Base-by-base conservation (phyloP, 2,113 vertebrate species). In the Strix uralensis region DNA sequence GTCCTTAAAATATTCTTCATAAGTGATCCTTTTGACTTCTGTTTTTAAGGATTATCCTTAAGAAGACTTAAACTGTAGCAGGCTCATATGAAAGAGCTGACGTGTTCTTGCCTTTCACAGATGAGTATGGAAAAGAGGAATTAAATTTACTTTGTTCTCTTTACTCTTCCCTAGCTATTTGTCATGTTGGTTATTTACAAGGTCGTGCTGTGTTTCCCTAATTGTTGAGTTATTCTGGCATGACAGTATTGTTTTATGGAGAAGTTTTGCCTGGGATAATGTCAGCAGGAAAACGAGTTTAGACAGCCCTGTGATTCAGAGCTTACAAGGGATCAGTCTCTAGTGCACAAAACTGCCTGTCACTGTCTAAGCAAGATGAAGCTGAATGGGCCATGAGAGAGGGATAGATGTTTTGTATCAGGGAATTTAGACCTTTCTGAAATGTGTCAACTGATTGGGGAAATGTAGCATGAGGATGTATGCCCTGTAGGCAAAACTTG, bases 201-300 rank as follows among this genome's bases (percentile, higher is more conserved):
- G 42, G 25, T 88, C 79, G 51, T 89, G 29, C 44, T 63, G 32
- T 5, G 42, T 88, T 96, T 86, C 57, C 65, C 40, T 89, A 90
- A 92, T 92, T 96, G 40, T 62, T 82, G 78, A 77, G n/a, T 88
- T 91, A 69, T 81, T 92, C 81, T 95, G 66, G 57, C 25, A 29
- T 65, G 42, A 42, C 12, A 52, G 7, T 18, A 32, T 90, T 88
- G n/a, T 84, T 98, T 96, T 62, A 34, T 40, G 57, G 40, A 49
- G 73, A 75, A 36, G 36, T 65, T 55, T 77, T 87, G 19, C 38
- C 40, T 69, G 66, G 26, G 55, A 73, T 94, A 92, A 95, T 87
- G 58, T 95, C 49, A 86, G 30, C 66, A 70, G 46, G 69, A 88
- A 74, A 93, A 81, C 3, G 5, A 85, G n/a, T 81, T 92, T 72